These are phyloP conservation scores for Enteromius fasciolatus DNA, from an alignment of 2,797 vertebrate species.

Conservation along the genomic window DNA sequence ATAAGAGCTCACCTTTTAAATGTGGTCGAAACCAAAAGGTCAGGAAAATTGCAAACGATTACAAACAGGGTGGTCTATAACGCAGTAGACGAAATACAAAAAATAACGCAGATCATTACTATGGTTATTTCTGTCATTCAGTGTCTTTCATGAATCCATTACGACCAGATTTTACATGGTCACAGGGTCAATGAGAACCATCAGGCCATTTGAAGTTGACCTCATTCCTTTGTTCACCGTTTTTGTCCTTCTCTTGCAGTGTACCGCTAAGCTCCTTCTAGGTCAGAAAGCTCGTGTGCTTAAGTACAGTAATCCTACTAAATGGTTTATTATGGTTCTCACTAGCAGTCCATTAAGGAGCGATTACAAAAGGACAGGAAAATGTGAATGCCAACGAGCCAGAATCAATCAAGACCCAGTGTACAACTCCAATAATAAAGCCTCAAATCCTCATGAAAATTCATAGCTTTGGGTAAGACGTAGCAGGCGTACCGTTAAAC, in stretches of 20 bases:
- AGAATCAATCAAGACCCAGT: constrained; percentile 72
- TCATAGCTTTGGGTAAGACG: constrained; percentile 61
- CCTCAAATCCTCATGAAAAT: constrained; percentile 79
- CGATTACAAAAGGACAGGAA: constrained; percentile 81
- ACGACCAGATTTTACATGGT: not conserved
- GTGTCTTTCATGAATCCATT: not conserved
- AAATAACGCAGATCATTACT: not conserved
- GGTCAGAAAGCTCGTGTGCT: constrained; percentile 22
- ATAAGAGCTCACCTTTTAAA: not conserved
- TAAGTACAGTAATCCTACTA: constrained; percentile 78
- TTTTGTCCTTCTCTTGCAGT: constrained; percentile 4
- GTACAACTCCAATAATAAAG: constrained; percentile 80
- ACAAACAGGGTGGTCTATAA: not conserved
- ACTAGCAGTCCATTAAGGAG: constrained; percentile 84
- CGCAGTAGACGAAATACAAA: not conserved
- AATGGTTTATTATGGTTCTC: constrained; percentile 83
- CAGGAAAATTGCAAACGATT: not conserved
- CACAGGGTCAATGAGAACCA: not conserved
- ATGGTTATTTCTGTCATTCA: not conserved
- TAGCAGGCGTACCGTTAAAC: not conserved
- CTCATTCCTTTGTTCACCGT: not conserved
- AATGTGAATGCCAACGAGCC: constrained; percentile 83
- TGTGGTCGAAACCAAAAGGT: not conserved
- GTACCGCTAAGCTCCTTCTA: constrained; percentile 17
- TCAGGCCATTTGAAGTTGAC: not conserved